Evolutionary conservation across 2,113 vertebrate species (phyloP), one percentile per base, ranked within the genome.

Genomic region (Stercorarius parasiticus): DNA sequence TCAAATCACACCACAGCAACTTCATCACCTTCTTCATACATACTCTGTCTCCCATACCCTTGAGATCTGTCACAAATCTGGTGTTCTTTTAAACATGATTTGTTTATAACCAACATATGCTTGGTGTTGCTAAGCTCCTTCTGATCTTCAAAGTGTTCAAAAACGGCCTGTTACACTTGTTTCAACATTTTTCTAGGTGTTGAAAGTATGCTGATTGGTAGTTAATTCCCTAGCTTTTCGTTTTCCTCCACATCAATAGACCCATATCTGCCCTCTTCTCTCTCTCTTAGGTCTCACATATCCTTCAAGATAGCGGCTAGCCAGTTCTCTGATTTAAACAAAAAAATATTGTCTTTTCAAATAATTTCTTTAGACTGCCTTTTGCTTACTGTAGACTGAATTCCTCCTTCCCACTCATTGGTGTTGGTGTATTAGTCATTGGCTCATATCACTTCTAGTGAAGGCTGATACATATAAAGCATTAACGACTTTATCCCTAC

Each of bases 21-120:
- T 69, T 52, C n/a, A 36, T 11, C 8, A 21, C 16, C 47, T 67
- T 65, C 73, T 56, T 1, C 0, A 2, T 18, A 29, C 2, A 2
- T 34, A 36, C 3, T n/a, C 59, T 55, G 7, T 45, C 47, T 71
- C 15, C 8, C 15, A 30, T 23, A 50, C 15, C 20, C 56, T 85
- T 18, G 18, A 85, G 27, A 15, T n/a, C 47, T 90, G 40, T 36
- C 62, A 49, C 38, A 88, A 50, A 27, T 73, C 30, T 58, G 40
- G 13, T 69, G 6, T 40, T 61, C 20, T 90, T 92, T 69, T 49
- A 64, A 82, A 26, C 32, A 20, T 38, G 1, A 36, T 45, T 84
- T 81, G 38, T 36, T 87, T 91, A 36, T 56, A 84, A 84, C 8
- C 13, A 80, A 29, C 40, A 36, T 13, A 34, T 36, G 18, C 11